Percentiles rank a stretch among this genome's conserved stretches.
Evolutionary conservation across 2,113 vertebrate genomes (phyloP).

Genomic region (Candoia aspera): DNA sequence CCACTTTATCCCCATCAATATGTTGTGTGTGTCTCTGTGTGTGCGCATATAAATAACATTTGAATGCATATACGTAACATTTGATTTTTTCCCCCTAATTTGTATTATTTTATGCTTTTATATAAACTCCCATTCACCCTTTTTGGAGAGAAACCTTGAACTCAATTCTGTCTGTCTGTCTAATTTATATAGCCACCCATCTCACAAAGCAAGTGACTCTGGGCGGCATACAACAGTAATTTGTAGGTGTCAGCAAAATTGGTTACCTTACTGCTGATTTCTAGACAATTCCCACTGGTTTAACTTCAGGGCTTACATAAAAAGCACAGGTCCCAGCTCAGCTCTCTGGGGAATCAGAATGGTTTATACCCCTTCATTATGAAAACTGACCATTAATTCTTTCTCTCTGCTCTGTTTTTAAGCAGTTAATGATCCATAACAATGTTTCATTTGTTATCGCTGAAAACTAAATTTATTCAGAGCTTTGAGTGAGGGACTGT

Average conservation of each 20-base stretch:
- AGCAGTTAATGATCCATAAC: not conserved
- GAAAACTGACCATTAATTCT: not conserved
- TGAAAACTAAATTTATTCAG: not conserved
- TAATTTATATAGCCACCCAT: too few relatives aligned
- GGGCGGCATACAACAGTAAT: not conserved
- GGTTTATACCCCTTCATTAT: not conserved
- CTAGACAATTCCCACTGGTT: not conserved
- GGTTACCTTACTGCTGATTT: not conserved
- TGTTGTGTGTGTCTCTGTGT: not conserved
- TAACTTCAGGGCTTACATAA: not conserved
- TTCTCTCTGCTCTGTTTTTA: not conserved
- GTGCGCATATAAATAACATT: not conserved
- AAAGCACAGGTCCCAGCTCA: not conserved
- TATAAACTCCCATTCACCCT: not conserved
- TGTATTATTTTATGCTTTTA: not conserved
- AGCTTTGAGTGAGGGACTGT: not conserved
- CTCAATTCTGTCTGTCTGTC: not conserved
- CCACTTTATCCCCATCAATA: not conserved
- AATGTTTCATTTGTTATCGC: not conserved
- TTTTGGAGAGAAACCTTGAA: not conserved
- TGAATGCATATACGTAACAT: not conserved
- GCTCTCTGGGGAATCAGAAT: not conserved
- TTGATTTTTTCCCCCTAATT: not conserved
- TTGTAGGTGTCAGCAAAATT: not conserved
- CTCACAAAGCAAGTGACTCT: too few relatives aligned